Evolutionary conservation across 2,888 invertebrate species (phyloP).

Genomic region (Dinocampus coccinellae): DNA sequence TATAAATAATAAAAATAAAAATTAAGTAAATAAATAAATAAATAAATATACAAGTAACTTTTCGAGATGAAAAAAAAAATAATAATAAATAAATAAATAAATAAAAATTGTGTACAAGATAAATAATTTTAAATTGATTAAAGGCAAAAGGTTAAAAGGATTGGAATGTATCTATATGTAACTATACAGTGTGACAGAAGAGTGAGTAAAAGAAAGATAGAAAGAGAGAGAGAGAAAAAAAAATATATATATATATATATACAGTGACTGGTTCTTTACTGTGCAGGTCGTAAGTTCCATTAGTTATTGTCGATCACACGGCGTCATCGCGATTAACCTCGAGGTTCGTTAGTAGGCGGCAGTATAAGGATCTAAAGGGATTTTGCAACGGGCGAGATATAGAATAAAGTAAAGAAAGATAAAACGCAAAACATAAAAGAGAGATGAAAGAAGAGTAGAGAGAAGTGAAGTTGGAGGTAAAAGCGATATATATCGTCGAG

Average conservation of each 20-base stretch:
- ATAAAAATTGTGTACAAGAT: not conserved
- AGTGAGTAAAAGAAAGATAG: not conserved
- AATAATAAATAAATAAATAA: not conserved
- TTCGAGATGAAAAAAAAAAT: too few species aligned
- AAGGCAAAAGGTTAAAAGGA: not conserved
- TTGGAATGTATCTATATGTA: not conserved
- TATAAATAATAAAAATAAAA: not conserved
- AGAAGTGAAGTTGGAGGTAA: conserved; percentile 11
- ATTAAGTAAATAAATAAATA: not conserved
- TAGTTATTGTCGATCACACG: conserved; percentile 36
- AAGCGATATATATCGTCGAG: not conserved
- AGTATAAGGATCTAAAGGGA: conserved; percentile 20
- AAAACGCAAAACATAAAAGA: conserved; percentile 10
- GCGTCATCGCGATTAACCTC: conserved; percentile 29
- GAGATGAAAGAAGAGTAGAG: conserved; percentile 36
- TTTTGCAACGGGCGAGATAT: not conserved
- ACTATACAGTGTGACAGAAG: too few species aligned
- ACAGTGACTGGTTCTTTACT: not conserved
- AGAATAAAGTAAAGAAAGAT: not conserved
- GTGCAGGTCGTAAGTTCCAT: conserved; percentile 25
- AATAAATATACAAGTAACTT: too few species aligned
- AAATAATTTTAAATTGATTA: not conserved
- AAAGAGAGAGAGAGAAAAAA: not conserved
- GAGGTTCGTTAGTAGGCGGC: conserved; percentile 39
- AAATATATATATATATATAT: not conserved